phyloP scores from a whole-genome alignment of 2,888 invertebrate species.

The Rhaphigaster nebulosa region DNA sequence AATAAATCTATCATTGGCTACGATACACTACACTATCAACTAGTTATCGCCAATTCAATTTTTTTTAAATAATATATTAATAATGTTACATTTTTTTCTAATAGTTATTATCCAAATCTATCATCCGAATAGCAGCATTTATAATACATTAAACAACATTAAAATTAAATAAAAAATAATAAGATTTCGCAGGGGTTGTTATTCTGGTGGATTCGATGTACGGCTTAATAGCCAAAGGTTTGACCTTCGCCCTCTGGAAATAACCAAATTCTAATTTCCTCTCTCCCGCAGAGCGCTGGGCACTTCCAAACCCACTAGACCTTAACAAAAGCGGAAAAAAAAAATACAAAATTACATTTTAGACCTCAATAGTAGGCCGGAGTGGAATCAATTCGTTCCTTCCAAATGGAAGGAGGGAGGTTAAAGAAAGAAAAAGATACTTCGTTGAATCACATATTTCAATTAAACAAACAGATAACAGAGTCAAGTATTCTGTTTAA shows the following conservation, averaged over 20 bases:
- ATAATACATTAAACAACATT: background rate
- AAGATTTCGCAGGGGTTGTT: background rate
- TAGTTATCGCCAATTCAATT: too few relatives aligned
- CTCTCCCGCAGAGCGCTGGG: background rate
- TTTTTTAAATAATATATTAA: too few relatives aligned
- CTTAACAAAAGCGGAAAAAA: background rate
- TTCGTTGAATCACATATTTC: background rate
- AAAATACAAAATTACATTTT: background rate
- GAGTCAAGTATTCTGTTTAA: too few relatives aligned
- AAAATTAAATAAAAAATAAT: background rate
- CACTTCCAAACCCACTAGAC: background rate
- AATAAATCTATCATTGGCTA: too few relatives aligned
- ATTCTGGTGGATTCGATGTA: background rate
- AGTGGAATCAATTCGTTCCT: background rate
- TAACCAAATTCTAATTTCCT: constrained; percentile 26
- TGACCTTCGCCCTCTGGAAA: background rate
- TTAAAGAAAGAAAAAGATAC: background rate
- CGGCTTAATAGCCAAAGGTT: background rate
- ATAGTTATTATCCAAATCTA: too few relatives aligned
- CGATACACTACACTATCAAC: too few relatives aligned
- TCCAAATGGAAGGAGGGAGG: background rate
- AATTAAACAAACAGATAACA: too few relatives aligned
- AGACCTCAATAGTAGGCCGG: background rate
- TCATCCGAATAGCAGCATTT: too few relatives aligned
- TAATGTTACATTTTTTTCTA: too few relatives aligned